Percentiles rank a stretch among this genome's conserved stretches.
Conservation (phyloP, 1,140 invertebrate genomes). For the Pseudomyrmex sp. region DNA sequence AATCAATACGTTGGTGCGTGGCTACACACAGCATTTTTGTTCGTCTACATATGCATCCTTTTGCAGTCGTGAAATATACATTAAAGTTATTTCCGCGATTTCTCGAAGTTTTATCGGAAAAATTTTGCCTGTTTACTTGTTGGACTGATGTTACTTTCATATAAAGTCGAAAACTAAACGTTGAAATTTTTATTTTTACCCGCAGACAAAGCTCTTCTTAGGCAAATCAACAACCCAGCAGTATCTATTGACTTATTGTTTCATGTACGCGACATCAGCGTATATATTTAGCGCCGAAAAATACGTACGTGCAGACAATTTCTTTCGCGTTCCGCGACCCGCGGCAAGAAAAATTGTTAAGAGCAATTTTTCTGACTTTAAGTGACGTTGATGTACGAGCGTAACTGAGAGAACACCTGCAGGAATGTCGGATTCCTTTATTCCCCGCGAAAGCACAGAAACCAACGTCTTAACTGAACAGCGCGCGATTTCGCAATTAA, state of each 20-base stretch:
- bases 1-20: slow-evolving; percentile 28
- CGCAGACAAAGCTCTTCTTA: not conserved
- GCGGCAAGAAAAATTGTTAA: slow-evolving; percentile 65
- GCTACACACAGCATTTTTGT: not conserved
- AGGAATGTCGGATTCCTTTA: slow-evolving; percentile 60
- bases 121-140: slow-evolving; percentile 3
- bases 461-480: slow-evolving; percentile 14
- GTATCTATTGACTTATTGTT: not conserved
- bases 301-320: slow-evolving; percentile 50
- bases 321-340: slow-evolving; percentile 6
- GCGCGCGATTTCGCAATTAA: slow-evolving; percentile 39
- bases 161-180: too few species aligned
- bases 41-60: not conserved
- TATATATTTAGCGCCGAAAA: slow-evolving; percentile 27
- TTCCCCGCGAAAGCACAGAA: slow-evolving; percentile 23
- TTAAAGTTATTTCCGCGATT: too few species aligned
- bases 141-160: not conserved
- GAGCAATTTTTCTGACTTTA: slow-evolving; percentile 67
- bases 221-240: not conserved
- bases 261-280: slow-evolving; percentile 20
- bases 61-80: not conserved
- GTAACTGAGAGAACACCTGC: slow-evolving; percentile 48
- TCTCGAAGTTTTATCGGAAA: not conserved
- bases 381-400: slow-evolving; percentile 71
- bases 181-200: too few species aligned